Evolutionary conservation across 2,888 invertebrate genomes (phyloP), one percentile per base, ranked within the genome.

Genomic region (Scaptomyza flava): DNA sequence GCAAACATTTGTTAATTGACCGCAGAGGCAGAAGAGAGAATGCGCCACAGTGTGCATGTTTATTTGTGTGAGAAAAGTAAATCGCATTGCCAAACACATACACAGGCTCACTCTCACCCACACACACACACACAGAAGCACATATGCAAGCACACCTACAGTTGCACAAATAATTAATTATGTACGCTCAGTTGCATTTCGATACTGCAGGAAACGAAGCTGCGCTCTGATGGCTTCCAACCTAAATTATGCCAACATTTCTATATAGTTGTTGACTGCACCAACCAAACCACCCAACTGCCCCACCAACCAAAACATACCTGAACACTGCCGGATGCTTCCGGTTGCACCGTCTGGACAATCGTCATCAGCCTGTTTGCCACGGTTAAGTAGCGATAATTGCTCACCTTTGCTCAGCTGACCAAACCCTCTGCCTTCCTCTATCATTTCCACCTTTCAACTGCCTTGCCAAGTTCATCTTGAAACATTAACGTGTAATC

Each of bases 1-100:
- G 53, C 81, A 81, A 81, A 81, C 81, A 81, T 81, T 81, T 79
- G 81, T 75, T 81, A 81, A 81, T 81, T 81, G 81, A 81, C 81
- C 81, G 43, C 79, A 77, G 36, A 41, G 52, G 14, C 23, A 23
- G 48, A 27, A 38, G 43, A 46, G 56, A 38, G 34, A 27, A 6
- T 12, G 38, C 23, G 38, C 12, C 30, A 20, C 14, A 43, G 38
- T 50, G 20, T 54, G 50, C 14, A 41, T 42, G 30, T n/a, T 9
- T 46, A 52, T 58, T 34, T 57, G 66, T 61, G 60, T 47, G 66
- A 59, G 51, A 65, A 68, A 77, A 77, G 77, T 70, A 74, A 68
- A 74, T 73, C 52, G 70, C 47, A 68, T 70, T 56, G 57, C 48
- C 63, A 72, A 73, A 27, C 27, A 27, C 27, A 27, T 27, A 27